These are phyloP conservation scores for Megalopta genalis DNA, from an alignment of 1,140 invertebrate species.

Conservation along the genomic window DNA sequence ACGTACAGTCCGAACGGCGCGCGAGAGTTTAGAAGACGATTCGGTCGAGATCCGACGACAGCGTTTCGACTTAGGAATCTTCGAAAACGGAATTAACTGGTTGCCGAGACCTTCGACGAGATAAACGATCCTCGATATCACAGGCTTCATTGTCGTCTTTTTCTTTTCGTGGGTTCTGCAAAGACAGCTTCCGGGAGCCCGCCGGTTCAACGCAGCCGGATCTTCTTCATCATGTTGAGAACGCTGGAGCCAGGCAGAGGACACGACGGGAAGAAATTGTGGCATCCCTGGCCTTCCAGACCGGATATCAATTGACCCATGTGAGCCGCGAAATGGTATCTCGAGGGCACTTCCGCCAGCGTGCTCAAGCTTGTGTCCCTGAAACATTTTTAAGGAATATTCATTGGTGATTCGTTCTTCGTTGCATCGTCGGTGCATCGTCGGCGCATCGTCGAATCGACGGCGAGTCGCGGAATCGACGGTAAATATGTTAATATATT, in stretches of 20 bases:
- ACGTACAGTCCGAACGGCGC: no score
- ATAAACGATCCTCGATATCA: constrained; percentile 56
- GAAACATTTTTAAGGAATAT: constrained; percentile 59
- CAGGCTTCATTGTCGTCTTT: constrained; percentile 50
- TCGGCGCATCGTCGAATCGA: no score
- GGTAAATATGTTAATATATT: no score
- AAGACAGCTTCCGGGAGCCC: neutral
- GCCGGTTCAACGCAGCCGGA: constrained; percentile 77
- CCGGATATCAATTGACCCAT: constrained; percentile 89
- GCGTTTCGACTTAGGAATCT: no score
- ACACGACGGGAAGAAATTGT: constrained; percentile 87
- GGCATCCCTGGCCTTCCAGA: constrained; percentile 85
- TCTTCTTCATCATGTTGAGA: constrained; percentile 85
- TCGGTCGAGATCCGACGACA: no score
- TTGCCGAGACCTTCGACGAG: neutral
- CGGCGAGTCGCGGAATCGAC: no score
- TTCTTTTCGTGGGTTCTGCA: neutral
- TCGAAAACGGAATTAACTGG: neutral
- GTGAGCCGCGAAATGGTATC: constrained; percentile 90
- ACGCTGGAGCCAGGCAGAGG: constrained; percentile 84
- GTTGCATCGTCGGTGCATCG: no score
- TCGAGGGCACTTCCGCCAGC: constrained; percentile 84
- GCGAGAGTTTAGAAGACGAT: no score
- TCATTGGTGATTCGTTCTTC: neutral
- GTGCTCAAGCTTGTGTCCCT: constrained; percentile 83